A percentile compares a stretch with the other conserved stretches of the same genome.
These are phyloP conservation scores for Synergus laeviventris DNA, from an alignment of 2,888 invertebrate species.

Conservation along the genomic window DNA sequence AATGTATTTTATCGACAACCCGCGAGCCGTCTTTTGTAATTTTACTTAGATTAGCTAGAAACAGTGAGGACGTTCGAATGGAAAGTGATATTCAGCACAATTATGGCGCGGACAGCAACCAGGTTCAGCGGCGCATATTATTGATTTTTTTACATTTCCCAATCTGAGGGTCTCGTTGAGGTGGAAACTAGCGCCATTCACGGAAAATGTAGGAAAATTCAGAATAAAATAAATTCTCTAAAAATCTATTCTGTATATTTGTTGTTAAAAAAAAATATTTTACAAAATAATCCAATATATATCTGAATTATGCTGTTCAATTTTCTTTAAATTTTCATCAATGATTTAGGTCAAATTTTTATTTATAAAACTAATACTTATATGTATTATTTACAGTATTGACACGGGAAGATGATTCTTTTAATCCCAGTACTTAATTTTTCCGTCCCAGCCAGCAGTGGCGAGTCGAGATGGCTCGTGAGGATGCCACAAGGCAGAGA, in stretches of 20 bases:
- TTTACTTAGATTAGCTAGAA: background rate
- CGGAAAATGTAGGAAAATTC: background rate
- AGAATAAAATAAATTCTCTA: background rate
- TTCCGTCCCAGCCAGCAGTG: constrained; percentile 99
- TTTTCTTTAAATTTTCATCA: background rate
- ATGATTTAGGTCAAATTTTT: background rate
- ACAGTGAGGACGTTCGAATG: background rate
- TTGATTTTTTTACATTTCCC: constrained; percentile 10
- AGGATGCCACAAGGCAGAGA: constrained; percentile 97
- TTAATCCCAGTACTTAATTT: constrained; percentile 99
- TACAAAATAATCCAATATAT: background rate
- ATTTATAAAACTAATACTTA: background rate
- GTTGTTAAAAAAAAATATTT: background rate
- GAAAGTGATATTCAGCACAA: constrained; percentile 7
- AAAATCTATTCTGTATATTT: background rate
- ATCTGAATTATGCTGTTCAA: background rate
- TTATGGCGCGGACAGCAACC: background rate
- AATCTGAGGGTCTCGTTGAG: background rate
- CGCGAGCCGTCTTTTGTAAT: background rate
- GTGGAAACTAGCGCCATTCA: constrained; percentile 14
- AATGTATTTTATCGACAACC: background rate
- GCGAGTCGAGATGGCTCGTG: constrained; percentile 98
- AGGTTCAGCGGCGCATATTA: constrained; percentile 32
- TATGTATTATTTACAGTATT: constrained; percentile 22
- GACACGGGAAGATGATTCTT: constrained; percentile 1